Evolutionary conservation across 92 coral and sea anemone genomes (phyloP), one percentile per base, ranked within the genome.

Genomic region (Palythoa grandis): DNA sequence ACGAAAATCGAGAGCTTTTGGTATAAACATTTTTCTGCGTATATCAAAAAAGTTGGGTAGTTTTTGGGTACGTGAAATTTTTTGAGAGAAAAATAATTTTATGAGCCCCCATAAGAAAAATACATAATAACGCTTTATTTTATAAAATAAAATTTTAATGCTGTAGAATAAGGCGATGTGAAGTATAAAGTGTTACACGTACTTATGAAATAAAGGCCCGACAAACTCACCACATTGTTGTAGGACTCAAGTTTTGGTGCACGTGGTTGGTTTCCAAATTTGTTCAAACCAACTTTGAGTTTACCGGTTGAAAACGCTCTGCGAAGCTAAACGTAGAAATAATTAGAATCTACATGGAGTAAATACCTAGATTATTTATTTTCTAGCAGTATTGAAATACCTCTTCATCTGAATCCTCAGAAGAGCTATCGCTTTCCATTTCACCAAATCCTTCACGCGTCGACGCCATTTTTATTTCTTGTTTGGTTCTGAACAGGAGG

Each of bases 201-300:
- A 7, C 9, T 52, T 52, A 52, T 52, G 0, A 60, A 60, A 60
- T 60, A 22, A 60, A 60, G 8, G 15, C 11, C 15, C 39, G 12
- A 39, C 23, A 60, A 68, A 85, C 98, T 88, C 82, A 96, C 99
- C 88, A 93, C 92, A 69, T 95, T 96, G 77, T 96, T 96, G 74
- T 83, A 83, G 65, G 88, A 71, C 50, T 88, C 84, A 40, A 90
- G 78, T 61, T 58, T 85, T 37, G 48, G 77, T 35, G 89, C 94
- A 89, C 98, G 97, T 94, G 95, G 89, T 17, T 38, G 56, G 3
- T 67, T 69, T 22, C 72, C 87, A 1, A 90, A 58, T 76, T 72
- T 88, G 91, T 94, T 96, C 85, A 96, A 82, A 57, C 99, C 99
- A 11, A 91, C 97, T 83, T 96, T 91, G 37, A 96, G 91, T 71